Base-by-base conservation (phyloP, 2,888 invertebrate species). In the Drosophila bunnanda region DNA sequence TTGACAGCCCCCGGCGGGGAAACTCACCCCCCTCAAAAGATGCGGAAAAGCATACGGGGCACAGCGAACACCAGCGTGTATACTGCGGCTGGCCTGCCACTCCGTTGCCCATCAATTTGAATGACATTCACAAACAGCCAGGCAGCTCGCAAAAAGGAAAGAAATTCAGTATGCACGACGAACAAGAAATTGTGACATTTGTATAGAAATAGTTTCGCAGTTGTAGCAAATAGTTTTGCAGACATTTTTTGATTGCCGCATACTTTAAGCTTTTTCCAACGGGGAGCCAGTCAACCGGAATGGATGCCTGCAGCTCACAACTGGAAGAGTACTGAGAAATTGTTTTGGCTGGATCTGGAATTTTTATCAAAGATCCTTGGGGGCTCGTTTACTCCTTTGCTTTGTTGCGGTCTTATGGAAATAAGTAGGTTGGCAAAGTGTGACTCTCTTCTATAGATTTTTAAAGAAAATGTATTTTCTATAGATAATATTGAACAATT, bases 181-280 rank as follows among this genome's bases (percentile, higher is more conserved):
- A 65, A 48, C 50, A 65, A 77, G 75, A 80, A 87, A 83, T 83
- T 85, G 84, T 85, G 84, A 85, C 84, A 85, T 83, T 80, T 83
- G 88, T 83, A 86, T 72, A 78, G 82, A 83, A 83, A 83, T 88
- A 85, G 82, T 83, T 83, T 71, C 82, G 80, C 84, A 81, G 77
- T 68, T 79, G 72, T 69, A 70, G 73, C 82, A 84, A 89, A 85
- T 84, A 89, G 81, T 89, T 84, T 62, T 72, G 69, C 84, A 84
- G 80, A 85, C 78, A 83, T 88, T 88, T 88, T 84, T 81, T 84
- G 77, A 85, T 85, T 85, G 81, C 84, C 55, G 83, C 88, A 88
- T 83, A 76, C 70, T 83, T 83, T 73, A 66, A 75, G 69, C 50
- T 50, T 50, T 48, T 50, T 50, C 32, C 55, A 56, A 57, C 55